A percentile compares a stretch with the other conserved stretches of the same genome.
These are phyloP conservation scores for Pentamera pediparva DNA, from an alignment of 53 echinoderm and acorn worm species.

Conservation along the genomic window DNA sequence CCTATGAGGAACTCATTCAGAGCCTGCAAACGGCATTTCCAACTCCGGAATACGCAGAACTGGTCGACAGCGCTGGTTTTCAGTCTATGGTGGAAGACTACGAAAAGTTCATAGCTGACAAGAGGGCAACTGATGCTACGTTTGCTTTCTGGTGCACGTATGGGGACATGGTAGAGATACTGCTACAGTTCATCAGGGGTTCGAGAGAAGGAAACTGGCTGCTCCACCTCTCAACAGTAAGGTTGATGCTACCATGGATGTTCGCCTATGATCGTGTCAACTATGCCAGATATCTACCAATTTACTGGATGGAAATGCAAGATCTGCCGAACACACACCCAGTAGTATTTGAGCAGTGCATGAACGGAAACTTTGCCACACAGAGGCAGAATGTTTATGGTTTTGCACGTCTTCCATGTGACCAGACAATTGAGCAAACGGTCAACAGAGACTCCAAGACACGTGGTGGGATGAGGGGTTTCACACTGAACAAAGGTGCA, in stretches of 20 bases:
- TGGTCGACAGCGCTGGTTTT: conserved; percentile 17
- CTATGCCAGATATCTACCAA: conserved; percentile 57
- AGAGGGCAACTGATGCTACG: conserved; percentile 10
- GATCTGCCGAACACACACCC: conserved; percentile 39
- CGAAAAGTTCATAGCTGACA: conserved; percentile 4
- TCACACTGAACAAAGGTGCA: conserved; percentile 38
- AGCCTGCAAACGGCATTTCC: conserved; percentile 24
- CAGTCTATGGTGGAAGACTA: background rate
- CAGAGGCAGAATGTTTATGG: conserved; percentile 34
- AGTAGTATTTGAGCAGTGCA: conserved; percentile 18
- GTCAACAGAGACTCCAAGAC: conserved; percentile 51
- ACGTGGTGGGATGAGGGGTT: conserved; percentile 47
- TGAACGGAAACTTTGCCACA: conserved; percentile 49
- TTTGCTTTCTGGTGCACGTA: conserved; percentile 43
- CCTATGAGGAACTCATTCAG: background rate
- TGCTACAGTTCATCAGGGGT: conserved; percentile 39
- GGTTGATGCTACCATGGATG: conserved; percentile 57
- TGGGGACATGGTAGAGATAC: conserved; percentile 37
- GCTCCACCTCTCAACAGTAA: conserved; percentile 40
- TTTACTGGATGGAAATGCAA: conserved; percentile 53
- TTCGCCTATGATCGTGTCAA: conserved; percentile 56
- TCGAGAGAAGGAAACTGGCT: conserved; percentile 51
- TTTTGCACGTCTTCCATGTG: conserved; percentile 39
- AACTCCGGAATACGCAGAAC: background rate
- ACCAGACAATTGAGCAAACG: conserved; percentile 59